Evolutionary conservation across 1,140 invertebrate genomes (phyloP).

Genomic region (Heliconius congener): DNA sequence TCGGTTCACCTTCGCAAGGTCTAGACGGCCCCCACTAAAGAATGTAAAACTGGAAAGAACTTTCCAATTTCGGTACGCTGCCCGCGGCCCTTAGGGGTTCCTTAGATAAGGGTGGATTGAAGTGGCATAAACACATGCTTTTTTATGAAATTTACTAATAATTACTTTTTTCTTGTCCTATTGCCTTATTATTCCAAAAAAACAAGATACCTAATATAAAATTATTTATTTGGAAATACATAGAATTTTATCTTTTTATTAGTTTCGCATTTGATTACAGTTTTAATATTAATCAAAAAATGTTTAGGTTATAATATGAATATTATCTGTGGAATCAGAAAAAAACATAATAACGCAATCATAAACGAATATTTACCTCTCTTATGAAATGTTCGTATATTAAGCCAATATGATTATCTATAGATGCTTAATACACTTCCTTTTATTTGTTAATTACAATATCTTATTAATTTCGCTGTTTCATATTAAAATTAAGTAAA

Average conservation of each 20-base stretch:
- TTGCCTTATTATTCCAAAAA: background rate
- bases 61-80: constrained; percentile 48
- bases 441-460: no score
- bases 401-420: no score
- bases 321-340: no score
- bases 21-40: constrained; percentile 21
- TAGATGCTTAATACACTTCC: no score
- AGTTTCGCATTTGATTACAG: no score
- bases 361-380: no score
- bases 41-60: constrained; percentile 41
- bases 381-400: no score
- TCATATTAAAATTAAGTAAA: background rate
- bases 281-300: no score
- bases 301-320: no score
- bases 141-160: background rate
- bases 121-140: background rate
- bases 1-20: constrained; percentile 6
- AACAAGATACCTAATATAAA: background rate
- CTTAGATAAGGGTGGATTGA: constrained; percentile 8
- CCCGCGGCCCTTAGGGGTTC: constrained; percentile 31
- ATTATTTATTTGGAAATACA: background rate
- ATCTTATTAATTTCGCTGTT: background rate
- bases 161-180: background rate
- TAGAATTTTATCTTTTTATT: no score
- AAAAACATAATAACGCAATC: no score